Percentiles rank a stretch among this genome's conserved stretches.
Evolutionary conservation across 2,888 invertebrate genomes (phyloP).

Genomic region (Lepidochitona cinerea): DNA sequence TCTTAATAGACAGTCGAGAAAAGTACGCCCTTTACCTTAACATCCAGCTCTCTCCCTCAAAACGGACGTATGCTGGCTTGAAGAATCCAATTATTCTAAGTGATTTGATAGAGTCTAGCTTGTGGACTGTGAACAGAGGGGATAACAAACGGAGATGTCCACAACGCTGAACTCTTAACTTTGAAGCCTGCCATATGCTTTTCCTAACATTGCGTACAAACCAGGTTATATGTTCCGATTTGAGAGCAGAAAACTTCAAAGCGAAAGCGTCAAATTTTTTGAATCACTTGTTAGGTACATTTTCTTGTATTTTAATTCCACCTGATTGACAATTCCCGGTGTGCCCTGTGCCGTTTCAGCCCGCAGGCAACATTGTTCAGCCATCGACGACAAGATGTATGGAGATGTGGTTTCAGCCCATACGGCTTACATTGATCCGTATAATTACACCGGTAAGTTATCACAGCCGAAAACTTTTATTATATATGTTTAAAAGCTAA

Average conservation of each 20-base stretch:
- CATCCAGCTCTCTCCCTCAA: not conserved
- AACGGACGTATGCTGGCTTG: not conserved
- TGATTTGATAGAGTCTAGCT: not conserved
- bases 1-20: not conserved
- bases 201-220: too few species aligned
- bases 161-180: too few species aligned
- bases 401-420: not conserved
- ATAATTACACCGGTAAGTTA: slow-evolving; percentile 2
- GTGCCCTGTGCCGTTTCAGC: too few species aligned
- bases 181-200: too few species aligned
- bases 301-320: too few species aligned
- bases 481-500: not conserved
- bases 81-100: not conserved
- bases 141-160: not conserved
- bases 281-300: too few species aligned
- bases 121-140: not conserved
- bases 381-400: not conserved
- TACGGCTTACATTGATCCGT: not conserved
- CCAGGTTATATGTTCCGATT: too few species aligned
- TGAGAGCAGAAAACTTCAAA: too few species aligned
- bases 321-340: too few species aligned
- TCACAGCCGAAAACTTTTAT: not conserved
- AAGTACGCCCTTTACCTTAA: not conserved
- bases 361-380: too few species aligned
- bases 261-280: too few species aligned